Conservation (phyloP, 1,140 invertebrate genomes). For the Archivesica marissinica region DNA sequence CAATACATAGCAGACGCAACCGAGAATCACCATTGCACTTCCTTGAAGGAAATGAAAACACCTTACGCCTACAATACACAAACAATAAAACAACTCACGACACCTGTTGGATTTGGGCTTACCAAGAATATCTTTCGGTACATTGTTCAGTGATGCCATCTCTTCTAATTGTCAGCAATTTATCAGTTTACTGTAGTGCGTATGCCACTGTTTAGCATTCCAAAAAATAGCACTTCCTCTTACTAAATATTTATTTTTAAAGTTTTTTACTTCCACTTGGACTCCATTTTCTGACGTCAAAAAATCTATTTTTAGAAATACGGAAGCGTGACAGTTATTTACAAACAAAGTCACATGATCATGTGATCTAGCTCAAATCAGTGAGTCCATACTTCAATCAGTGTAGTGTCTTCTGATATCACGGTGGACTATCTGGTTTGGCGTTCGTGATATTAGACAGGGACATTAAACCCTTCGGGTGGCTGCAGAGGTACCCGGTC, state of each 20-base stretch:
- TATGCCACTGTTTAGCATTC: not conserved
- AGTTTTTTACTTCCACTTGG: constrained; percentile 5
- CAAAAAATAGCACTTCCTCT: not conserved
- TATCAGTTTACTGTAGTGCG: not conserved
- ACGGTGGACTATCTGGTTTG: too few species aligned
- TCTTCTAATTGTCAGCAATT: not conserved
- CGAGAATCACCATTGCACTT: too few species aligned
- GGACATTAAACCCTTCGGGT: too few species aligned
- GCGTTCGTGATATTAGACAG: too few species aligned
- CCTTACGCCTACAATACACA: not conserved
- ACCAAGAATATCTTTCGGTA: constrained; percentile 44
- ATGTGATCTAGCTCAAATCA: too few species aligned
- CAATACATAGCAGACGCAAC: too few species aligned
- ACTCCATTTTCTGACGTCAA: constrained; percentile 43
- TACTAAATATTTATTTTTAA: not conserved
- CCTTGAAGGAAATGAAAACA: too few species aligned
- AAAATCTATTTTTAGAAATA: constrained; percentile 33
- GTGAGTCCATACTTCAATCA: too few species aligned
- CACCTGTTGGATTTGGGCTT: constrained; percentile 41
- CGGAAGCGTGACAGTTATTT: constrained; percentile 48
- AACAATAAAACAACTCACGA: not conserved
- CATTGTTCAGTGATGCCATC: constrained; percentile 50
- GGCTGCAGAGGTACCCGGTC: too few species aligned
- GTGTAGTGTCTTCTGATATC: too few species aligned
- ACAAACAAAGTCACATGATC: constrained; percentile 44